These are phyloP conservation scores for Parambassis ranga DNA, from an alignment of 2,797 vertebrate genomes.

Conservation along the genomic window DNA sequence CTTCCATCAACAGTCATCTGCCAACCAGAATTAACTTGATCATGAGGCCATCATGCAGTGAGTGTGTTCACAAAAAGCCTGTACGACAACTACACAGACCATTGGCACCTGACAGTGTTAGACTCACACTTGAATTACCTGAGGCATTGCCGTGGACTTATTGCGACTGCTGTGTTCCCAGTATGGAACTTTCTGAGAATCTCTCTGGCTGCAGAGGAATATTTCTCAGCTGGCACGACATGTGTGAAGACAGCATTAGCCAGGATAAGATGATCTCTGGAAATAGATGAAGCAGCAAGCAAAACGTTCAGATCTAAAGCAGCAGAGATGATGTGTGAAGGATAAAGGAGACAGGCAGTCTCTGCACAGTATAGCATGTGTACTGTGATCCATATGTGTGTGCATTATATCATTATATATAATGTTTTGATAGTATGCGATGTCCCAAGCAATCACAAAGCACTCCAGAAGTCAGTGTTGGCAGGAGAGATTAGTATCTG, in stretches of 20 bases:
- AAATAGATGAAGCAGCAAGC: neutral
- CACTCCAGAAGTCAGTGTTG: slow-evolving; percentile 7
- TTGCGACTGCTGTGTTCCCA: slow-evolving; percentile 16
- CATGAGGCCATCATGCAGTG: neutral
- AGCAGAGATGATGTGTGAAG: neutral
- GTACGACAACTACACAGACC: slow-evolving; percentile 34
- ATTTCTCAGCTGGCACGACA: neutral
- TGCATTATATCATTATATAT: neutral
- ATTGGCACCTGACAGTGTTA: slow-evolving; percentile 32
- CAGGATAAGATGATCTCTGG: slow-evolving; percentile 4
- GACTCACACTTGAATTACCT: slow-evolving; percentile 10
- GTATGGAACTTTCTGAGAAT: slow-evolving; percentile 10
- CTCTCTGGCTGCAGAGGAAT: neutral
- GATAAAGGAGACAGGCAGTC: neutral
- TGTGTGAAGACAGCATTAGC: neutral
- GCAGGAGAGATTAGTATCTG: slow-evolving; percentile 35
- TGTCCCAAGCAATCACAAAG: slow-evolving; percentile 7
- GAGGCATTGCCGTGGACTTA: slow-evolving; percentile 14
- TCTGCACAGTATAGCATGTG: neutral
- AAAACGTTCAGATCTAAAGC: slow-evolving; percentile 11
- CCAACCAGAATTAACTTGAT: slow-evolving; percentile 22
- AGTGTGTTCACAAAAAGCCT: slow-evolving; percentile 13
- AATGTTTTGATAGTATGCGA: slow-evolving; percentile 16
- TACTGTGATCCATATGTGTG: neutral
- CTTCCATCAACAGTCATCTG: slow-evolving; percentile 21